A percentile compares a stretch with the other conserved stretches of the same genome.
Conservation (phyloP, 2,797 vertebrate species). For the Melanogrammus aeglefinus region DNA sequence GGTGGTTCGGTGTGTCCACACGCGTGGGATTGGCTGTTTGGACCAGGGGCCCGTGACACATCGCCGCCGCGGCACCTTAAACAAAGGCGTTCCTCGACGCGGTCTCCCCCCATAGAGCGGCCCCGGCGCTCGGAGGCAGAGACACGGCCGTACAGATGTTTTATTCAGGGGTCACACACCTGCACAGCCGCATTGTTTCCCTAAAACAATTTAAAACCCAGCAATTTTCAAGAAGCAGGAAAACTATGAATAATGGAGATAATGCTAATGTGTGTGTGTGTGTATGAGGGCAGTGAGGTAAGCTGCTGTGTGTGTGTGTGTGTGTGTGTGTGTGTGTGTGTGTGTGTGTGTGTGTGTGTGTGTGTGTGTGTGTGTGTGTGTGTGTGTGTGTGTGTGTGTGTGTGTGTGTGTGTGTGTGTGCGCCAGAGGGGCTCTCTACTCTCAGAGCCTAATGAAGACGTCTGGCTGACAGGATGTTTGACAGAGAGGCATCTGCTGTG, state of each 20-base stretch:
- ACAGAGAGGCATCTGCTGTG: slow-evolving; percentile 58
- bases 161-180: no score
- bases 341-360: slow-evolving; percentile 15
- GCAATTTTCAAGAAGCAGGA: not conserved
- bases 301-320: not conserved
- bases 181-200: not conserved
- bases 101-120: no score
- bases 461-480: slow-evolving; percentile 58
- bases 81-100: no score
- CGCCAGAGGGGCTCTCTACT: slow-evolving; percentile 52
- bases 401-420: slow-evolving; percentile 1
- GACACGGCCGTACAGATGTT: no score
- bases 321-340: slow-evolving; percentile 2
- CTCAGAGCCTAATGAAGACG: slow-evolving; percentile 72
- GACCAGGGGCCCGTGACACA: no score
- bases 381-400: slow-evolving; percentile 1
- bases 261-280: not conserved
- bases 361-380: not conserved
- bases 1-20: no score
- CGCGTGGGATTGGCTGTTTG: no score
- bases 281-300: not conserved
- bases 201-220: not conserved
- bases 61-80: no score
- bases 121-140: no score
- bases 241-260: not conserved